These are phyloP conservation scores for Peromyscus attwateri DNA, from an alignment of 2,797 vertebrate genomes.

Conservation along the genomic window DNA sequence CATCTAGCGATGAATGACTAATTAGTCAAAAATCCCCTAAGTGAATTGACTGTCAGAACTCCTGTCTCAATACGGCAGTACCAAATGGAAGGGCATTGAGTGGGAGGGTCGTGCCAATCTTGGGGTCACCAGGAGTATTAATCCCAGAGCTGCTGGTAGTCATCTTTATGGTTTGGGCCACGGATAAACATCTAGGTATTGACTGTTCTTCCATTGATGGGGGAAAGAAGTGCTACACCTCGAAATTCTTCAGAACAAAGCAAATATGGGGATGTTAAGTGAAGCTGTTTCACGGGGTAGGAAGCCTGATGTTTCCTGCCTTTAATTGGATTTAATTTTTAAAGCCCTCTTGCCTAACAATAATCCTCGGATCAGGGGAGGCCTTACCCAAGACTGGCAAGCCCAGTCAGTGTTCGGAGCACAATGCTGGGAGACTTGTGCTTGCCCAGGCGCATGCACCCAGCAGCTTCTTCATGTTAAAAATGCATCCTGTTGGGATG, in stretches of 20 bases:
- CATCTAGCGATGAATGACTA: conserved; percentile 22
- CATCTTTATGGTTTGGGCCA: neutral
- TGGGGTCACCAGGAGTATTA: neutral
- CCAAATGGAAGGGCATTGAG: neutral
- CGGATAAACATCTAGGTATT: neutral
- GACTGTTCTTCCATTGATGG: neutral
- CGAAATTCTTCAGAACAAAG: conserved; percentile 41
- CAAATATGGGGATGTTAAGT: neutral
- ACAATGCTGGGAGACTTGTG: conserved; percentile 32
- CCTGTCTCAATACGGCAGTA: neutral
- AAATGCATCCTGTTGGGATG: neutral
- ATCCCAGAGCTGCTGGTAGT: neutral
- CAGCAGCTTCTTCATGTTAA: conserved; percentile 29
- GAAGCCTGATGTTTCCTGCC: conserved; percentile 66
- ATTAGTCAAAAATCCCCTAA: conserved; percentile 14
- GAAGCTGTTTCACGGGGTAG: conserved; percentile 24
- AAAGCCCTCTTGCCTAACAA: conserved; percentile 59
- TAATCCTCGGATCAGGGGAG: conserved; percentile 67
- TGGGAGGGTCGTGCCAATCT: neutral
- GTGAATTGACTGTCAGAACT: neutral
- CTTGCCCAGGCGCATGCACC: conserved; percentile 60
- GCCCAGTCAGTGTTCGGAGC: conserved; percentile 43
- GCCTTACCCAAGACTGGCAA: conserved; percentile 9
- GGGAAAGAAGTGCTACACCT: neutral
- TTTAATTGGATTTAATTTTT: conserved; percentile 62